These are phyloP conservation scores for Strigamia crassipes DNA, from an alignment of 2,888 invertebrate genomes.

Conservation along the genomic window DNA sequence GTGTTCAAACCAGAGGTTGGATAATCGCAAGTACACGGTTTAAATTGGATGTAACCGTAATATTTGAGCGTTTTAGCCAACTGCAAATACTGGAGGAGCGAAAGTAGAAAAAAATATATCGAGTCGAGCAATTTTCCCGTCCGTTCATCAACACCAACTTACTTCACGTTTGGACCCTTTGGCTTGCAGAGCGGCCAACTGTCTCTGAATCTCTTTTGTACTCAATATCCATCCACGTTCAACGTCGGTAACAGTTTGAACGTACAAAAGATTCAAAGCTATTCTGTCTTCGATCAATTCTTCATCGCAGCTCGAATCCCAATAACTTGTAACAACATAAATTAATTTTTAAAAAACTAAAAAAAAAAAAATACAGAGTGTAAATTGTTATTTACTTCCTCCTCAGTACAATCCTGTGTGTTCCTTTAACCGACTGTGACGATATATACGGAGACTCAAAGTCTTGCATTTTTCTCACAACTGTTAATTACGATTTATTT, in stretches of 20 bases:
- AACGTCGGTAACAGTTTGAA: slow-evolving; percentile 84
- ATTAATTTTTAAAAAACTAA: slow-evolving; percentile 39
- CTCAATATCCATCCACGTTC: slow-evolving; percentile 83
- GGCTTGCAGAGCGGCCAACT: slow-evolving; percentile 73
- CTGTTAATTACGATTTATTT: slow-evolving; percentile 58
- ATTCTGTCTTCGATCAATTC: slow-evolving; percentile 80
- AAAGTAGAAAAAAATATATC: slow-evolving; percentile 51
- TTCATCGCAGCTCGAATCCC: slow-evolving; percentile 83
- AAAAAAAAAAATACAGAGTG: background rate
- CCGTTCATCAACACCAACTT: slow-evolving; percentile 48
- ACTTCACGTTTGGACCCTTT: slow-evolving; percentile 83
- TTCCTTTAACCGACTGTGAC: slow-evolving; percentile 75
- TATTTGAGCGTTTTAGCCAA: slow-evolving; percentile 80
- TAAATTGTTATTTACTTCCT: slow-evolving; percentile 69
- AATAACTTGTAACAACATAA: slow-evolving; percentile 68
- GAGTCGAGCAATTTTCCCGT: background rate
- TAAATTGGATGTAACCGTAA: slow-evolving; percentile 86
- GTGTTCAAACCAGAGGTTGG: slow-evolving; percentile 71
- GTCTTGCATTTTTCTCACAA: slow-evolving; percentile 88
- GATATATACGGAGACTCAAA: slow-evolving; percentile 97
- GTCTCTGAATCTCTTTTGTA: slow-evolving; percentile 70
- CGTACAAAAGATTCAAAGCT: slow-evolving; percentile 81
- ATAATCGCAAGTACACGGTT: slow-evolving; percentile 75
- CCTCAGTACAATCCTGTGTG: slow-evolving; percentile 78
- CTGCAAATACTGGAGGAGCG: slow-evolving; percentile 79